Evolutionary conservation across 2,113 vertebrate species (phyloP).

Genomic region (Saiga tatarica): DNA sequence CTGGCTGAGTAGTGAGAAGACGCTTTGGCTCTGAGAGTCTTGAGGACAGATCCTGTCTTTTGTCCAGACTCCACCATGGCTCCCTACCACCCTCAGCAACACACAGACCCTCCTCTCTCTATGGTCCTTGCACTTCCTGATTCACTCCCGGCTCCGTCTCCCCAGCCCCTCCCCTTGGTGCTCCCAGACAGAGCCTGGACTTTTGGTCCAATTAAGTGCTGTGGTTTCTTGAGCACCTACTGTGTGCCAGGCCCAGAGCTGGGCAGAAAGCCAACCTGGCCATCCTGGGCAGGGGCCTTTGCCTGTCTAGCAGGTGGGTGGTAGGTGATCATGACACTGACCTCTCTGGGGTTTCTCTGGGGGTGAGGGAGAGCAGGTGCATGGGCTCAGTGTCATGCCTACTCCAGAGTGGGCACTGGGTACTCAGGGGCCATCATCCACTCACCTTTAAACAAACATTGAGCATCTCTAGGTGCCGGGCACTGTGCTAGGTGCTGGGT

Average conservation of each 20-base stretch:
- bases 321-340: background rate
- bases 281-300: background rate
- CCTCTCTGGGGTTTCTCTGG: background rate
- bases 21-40: background rate
- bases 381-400: background rate
- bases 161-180: background rate
- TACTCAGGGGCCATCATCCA: background rate
- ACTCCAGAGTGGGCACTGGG: no score
- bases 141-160: rapidly evolving
- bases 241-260: background rate
- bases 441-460: background rate
- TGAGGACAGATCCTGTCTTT: background rate
- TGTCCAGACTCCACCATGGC: background rate
- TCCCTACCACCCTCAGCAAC: background rate
- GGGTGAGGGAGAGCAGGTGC: background rate
- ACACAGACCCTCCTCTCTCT: background rate
- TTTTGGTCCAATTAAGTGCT: background rate
- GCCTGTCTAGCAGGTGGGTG: background rate
- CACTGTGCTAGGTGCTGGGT: background rate
- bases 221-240: background rate
- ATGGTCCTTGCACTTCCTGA: background rate
- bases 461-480: background rate
- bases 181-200: background rate
- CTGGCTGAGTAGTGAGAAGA: background rate
- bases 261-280: background rate